Evolutionary conservation across 2,888 invertebrate species (phyloP).

Genomic region (Scaptomyza reducta): DNA sequence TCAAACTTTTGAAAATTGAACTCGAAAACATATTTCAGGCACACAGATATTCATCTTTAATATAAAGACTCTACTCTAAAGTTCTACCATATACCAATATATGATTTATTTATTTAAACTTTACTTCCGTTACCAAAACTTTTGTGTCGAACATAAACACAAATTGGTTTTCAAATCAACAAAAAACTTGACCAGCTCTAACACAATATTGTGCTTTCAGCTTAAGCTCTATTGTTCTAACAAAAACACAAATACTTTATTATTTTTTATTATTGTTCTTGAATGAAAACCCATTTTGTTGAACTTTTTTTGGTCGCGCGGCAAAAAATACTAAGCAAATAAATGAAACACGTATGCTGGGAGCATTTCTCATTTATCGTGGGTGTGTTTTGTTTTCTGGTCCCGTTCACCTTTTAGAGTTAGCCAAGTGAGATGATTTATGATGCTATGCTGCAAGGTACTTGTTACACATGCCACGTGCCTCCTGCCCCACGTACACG

Average conservation of each 20-base stretch:
- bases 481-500: constrained; percentile 35
- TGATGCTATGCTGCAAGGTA: constrained; percentile 34
- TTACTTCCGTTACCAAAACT: not conserved
- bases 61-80: too few species aligned
- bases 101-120: not conserved
- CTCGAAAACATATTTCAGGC: too few species aligned
- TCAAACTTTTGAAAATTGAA: too few species aligned
- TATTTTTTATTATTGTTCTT: not conserved
- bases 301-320: constrained; percentile 2
- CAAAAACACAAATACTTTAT: not conserved
- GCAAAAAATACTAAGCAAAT: not conserved
- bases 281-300: not conserved
- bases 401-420: constrained; percentile 25
- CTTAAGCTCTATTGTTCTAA: not conserved
- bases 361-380: constrained; percentile 12
- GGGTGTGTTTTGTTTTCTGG: constrained; percentile 5
- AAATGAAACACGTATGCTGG: not conserved
- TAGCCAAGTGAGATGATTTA: constrained; percentile 46
- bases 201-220: not conserved
- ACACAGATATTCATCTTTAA: too few species aligned
- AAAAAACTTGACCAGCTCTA: not conserved
- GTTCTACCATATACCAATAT: too few species aligned
- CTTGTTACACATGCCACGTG: constrained; percentile 2
- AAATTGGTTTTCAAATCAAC: not conserved
- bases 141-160: not conserved